Percentiles rank a stretch among this genome's conserved stretches.
Conservation (phyloP, 2,888 invertebrate species). For the Cloeon dipterum region DNA sequence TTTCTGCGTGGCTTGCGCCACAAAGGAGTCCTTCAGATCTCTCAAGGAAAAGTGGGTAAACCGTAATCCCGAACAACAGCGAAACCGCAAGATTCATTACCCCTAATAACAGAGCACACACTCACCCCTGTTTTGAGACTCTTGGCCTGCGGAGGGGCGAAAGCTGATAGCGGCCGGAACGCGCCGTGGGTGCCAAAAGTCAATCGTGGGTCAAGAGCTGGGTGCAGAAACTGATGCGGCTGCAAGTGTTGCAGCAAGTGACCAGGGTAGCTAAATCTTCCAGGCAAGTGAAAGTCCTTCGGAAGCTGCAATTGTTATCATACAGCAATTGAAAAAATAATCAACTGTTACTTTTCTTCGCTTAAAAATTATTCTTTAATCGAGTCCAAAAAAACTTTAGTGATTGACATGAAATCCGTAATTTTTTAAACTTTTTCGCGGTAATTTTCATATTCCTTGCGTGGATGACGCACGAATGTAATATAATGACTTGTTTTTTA, state of each 20-base stretch:
- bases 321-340: not conserved
- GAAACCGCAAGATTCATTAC: constrained; percentile 2
- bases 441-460: no score
- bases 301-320: constrained; percentile 7
- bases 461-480: no score
- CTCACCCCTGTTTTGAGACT: constrained; percentile 29
- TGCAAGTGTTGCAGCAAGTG: constrained; percentile 47
- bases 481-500: no score
- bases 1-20: no score
- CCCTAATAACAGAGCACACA: no score
- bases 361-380: no score
- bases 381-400: no score
- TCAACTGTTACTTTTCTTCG: no score
- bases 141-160: constrained; percentile 36
- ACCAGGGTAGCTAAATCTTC: constrained; percentile 34
- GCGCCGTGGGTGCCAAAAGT: constrained; percentile 30
- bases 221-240: constrained; percentile 40
- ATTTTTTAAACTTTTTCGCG: no score
- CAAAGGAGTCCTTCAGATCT: no score
- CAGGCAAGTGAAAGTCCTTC: constrained; percentile 30
- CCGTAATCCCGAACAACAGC: not conserved
- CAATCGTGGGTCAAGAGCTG: constrained; percentile 32
- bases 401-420: no score
- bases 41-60: not conserved
- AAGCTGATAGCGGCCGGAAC: constrained; percentile 38